Evolutionary conservation across 2,113 vertebrate genomes (phyloP).

Genomic region (Dicerorhinus sumatrensis): DNA sequence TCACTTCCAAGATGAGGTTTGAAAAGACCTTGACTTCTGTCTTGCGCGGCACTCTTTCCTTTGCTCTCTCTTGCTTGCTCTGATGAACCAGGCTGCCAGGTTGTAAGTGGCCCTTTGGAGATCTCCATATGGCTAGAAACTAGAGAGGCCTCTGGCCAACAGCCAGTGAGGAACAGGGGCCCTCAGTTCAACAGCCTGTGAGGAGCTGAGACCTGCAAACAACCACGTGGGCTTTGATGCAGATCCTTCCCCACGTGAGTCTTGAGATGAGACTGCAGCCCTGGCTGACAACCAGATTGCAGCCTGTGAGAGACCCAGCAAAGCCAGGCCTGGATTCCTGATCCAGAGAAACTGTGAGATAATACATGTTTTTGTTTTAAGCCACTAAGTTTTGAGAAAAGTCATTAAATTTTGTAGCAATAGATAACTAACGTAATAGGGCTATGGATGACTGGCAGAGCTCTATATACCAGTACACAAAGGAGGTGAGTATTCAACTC

Average conservation of each 20-base stretch:
- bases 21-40: not conserved
- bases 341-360: not conserved
- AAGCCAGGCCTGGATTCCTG: fast-evolving
- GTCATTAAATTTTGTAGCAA: fast-evolving
- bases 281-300: fast-evolving
- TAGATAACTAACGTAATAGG: fast-evolving
- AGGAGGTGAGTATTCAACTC: fast-evolving
- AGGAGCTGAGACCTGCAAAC: not conserved
- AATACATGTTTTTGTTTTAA: fast-evolving
- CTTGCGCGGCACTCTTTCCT: not conserved
- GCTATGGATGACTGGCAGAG: fast-evolving
- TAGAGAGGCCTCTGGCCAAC: not conserved
- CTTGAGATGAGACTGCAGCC: not conserved
- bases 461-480: fast-evolving
- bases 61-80: not conserved
- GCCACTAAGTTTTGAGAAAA: not conserved
- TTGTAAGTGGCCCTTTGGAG: fast-evolving
- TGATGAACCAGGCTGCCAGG: too few relatives aligned
- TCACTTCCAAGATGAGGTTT: not conserved
- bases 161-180: not conserved
- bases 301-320: too few relatives aligned
- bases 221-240: fast-evolving
- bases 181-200: not conserved
- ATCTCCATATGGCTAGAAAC: not conserved
- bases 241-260: not conserved